Conservation (phyloP, 2,888 invertebrate genomes). For the Teinopalpus imperialis region DNA sequence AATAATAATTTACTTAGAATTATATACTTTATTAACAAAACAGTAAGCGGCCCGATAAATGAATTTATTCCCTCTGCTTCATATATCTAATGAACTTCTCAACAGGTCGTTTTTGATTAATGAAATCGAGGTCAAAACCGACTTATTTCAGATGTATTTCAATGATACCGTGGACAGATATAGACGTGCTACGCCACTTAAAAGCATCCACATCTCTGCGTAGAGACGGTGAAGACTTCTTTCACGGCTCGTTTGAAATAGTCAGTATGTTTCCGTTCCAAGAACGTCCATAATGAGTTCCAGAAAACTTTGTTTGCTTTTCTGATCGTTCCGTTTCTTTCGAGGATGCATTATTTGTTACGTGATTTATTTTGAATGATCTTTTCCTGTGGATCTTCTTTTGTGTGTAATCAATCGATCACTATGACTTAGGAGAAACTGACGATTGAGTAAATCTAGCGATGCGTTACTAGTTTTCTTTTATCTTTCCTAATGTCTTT, state of each 20-base stretch:
- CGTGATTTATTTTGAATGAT: slow-evolving; percentile 5
- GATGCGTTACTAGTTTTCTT: too few species aligned
- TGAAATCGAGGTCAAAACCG: slow-evolving; percentile 13
- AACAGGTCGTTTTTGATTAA: slow-evolving; percentile 14
- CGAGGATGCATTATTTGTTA: slow-evolving; percentile 19
- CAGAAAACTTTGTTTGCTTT: slow-evolving; percentile 30
- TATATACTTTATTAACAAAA: too few species aligned
- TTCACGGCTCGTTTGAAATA: slow-evolving; percentile 32
- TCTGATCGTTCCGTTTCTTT: slow-evolving; percentile 24
- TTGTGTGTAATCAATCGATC: too few species aligned
- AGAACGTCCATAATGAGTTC: slow-evolving; percentile 36
- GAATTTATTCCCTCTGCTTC: too few species aligned
- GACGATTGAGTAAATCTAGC: too few species aligned
- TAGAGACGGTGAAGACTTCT: slow-evolving; percentile 27
- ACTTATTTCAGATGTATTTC: slow-evolving; percentile 10
- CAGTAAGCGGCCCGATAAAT: too few species aligned
- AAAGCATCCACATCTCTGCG: slow-evolving; percentile 27
- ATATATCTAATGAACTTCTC: slow-evolving; percentile 1
- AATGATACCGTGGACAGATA: slow-evolving; percentile 25
- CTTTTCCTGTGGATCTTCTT: slow-evolving; percentile 14
- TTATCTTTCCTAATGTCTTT: too few species aligned
- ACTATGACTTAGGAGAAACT: too few species aligned
- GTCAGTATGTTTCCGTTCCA: slow-evolving; percentile 34
- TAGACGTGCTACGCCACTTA: slow-evolving; percentile 23
- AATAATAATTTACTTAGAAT: too few species aligned